Evolutionary conservation across 2,113 vertebrate genomes (phyloP).

Genomic region (Gallinago paraguaiae): DNA sequence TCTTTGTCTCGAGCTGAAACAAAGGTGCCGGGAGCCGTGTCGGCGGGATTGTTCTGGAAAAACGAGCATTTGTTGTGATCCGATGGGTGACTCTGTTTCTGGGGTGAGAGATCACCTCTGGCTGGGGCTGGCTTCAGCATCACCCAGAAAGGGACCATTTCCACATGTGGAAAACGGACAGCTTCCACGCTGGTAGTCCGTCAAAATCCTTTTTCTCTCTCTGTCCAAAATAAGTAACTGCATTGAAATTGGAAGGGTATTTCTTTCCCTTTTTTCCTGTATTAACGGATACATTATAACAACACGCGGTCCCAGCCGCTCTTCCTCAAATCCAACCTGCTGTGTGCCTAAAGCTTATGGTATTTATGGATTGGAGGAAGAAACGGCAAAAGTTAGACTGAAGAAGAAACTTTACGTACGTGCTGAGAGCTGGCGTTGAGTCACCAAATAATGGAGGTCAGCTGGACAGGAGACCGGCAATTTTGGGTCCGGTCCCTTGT

Average conservation of each 20-base stretch:
- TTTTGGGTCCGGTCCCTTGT: background rate
- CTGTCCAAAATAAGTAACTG: background rate
- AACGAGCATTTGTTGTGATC: background rate
- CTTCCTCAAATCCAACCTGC: background rate
- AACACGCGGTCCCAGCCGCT: background rate
- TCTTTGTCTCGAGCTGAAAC: background rate
- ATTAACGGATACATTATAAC: background rate
- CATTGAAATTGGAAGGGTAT: background rate
- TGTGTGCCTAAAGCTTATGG: background rate
- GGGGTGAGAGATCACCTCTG: background rate
- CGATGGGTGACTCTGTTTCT: background rate
- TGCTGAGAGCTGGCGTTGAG: background rate
- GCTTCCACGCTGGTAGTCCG: background rate
- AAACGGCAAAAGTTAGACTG: background rate
- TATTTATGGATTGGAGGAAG: background rate
- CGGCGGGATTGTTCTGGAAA: background rate
- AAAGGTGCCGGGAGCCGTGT: background rate
- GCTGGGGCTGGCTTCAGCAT: background rate
- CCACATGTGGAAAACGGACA: background rate
- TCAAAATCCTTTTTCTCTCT: background rate
- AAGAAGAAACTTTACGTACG: background rate
- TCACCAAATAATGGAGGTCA: background rate
- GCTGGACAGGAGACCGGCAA: background rate
- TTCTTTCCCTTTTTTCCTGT: background rate
- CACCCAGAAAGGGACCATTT: background rate